A percentile compares a stretch with the other conserved stretches of the same genome.
These are phyloP conservation scores for Catotricha subobsoleta DNA, from an alignment of 2,888 invertebrate species.

Conservation along the genomic window DNA sequence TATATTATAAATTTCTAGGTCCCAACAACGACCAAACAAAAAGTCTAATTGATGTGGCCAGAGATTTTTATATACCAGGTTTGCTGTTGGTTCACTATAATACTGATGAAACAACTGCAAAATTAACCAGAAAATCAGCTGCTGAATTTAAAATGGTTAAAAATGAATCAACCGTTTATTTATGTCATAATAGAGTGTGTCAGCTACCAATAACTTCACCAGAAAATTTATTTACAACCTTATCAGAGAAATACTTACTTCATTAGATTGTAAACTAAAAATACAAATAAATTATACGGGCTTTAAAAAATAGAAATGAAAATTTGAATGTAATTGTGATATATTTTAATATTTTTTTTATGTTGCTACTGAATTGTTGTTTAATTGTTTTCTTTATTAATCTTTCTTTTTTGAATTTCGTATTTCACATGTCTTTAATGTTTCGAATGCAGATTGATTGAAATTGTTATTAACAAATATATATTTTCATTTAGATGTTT, in stretches of 20 bases:
- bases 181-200: constrained; percentile 28
- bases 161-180: constrained; percentile 25
- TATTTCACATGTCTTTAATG: too few relatives aligned
- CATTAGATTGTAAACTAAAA: too few relatives aligned
- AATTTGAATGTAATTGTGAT: too few relatives aligned
- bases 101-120: constrained; percentile 17
- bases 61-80: constrained; percentile 27
- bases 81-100: constrained; percentile 23
- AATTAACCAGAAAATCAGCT: constrained; percentile 20
- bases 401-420: too few relatives aligned
- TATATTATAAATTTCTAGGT: not conserved
- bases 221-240: constrained; percentile 4
- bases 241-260: constrained; percentile 3
- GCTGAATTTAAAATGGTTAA: constrained; percentile 27
- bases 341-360: too few relatives aligned
- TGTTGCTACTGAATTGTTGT: too few relatives aligned
- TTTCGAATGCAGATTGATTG: too few relatives aligned
- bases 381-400: too few relatives aligned
- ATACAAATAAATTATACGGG: too few relatives aligned
- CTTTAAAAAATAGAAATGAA: too few relatives aligned
- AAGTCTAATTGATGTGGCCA: constrained; percentile 22
- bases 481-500: too few relatives aligned
- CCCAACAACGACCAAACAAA: constrained; percentile 21
- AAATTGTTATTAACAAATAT: too few relatives aligned
- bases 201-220: constrained; percentile 27